Base-by-base conservation (phyloP, 2,113 vertebrate genomes). In the Aphelocoma coerulescens region DNA sequence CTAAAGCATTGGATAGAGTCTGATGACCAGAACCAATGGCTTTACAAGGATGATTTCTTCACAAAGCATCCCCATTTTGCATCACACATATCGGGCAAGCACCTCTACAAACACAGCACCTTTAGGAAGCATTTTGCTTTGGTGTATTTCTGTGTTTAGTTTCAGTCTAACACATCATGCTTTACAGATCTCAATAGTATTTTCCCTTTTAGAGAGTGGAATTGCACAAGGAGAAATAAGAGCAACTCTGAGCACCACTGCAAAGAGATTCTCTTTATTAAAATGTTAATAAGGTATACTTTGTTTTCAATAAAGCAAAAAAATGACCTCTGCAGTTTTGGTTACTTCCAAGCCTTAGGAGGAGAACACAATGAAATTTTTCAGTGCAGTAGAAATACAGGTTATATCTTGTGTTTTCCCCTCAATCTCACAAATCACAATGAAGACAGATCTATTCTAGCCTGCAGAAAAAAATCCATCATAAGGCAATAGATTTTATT, bases 1-100 rank as follows among this genome's bases (percentile, higher is more conserved):
- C 98, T 98, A 98, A 98, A 98, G 99, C 98, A 98, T 98, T 98
- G 99, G 99, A 98, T 98, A 98, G 98, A 98, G 97, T 97, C 98
- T 98, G 98, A 98, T 99, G 98, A 98, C 98, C 99, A 98, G 98
- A 98, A 98, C 99, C 99, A 99, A 99, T 99, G 98, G 99, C 98
- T 99, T 99, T 99, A 98, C 98, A 99, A 99, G 98, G 98, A 98
- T 97, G 97, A 98, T 98, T 98, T 98, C 98, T 98, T 98, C 98
- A 98, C 98, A 98, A 97, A 93, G 97, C 98, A 96, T 96, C 98
- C 98, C 97, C 97, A 91, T 90, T 98, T 97, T 98, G 97, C 97
- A 97, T 97, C 95, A 97, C 97, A 98, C 96, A 98, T 92, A 96
- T 55, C 78, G 96, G 97, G 94, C 94, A 91, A 91, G 93, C 96